A percentile compares a stretch with the other conserved stretches of the same genome.
Evolutionary conservation across 2,888 invertebrate genomes (phyloP).

Genomic region (Dorcus parallelipipedus): DNA sequence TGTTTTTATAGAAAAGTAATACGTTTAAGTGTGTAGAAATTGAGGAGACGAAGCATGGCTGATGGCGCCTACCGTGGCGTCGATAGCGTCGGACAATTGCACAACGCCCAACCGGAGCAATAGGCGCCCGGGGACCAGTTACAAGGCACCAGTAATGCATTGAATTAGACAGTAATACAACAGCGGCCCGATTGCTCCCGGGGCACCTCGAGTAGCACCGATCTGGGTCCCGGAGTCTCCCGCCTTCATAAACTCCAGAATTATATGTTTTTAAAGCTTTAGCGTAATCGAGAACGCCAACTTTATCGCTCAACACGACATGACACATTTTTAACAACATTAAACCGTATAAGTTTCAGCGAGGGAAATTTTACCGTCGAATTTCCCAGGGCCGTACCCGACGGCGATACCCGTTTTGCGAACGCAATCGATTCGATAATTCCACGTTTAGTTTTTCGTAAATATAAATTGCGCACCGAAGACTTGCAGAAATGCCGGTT

Average conservation of each 20-base stretch:
- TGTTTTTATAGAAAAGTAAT: not conserved
- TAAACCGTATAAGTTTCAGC: too few species aligned
- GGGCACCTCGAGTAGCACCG: conserved; percentile 32
- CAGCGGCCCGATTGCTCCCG: conserved; percentile 44
- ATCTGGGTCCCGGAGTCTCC: conserved; percentile 31
- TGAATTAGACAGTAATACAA: conserved; percentile 60
- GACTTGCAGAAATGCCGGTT: not conserved
- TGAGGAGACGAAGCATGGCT: conserved; percentile 3
- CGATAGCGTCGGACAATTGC: conserved; percentile 44
- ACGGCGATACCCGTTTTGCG: too few species aligned
- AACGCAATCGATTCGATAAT: too few species aligned
- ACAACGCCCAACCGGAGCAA: conserved; percentile 47
- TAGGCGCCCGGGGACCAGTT: conserved; percentile 49
- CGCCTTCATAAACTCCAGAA: conserved; percentile 32
- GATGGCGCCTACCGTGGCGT: conserved; percentile 40
- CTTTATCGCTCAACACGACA: conserved; percentile 14
- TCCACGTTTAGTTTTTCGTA: too few species aligned
- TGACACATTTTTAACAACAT: not conserved
- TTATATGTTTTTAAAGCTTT: conserved; percentile 33
- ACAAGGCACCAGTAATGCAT: conserved; percentile 55
- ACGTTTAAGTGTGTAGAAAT: conserved; percentile 9
- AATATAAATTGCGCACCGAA: too few species aligned
- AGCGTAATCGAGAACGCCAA: conserved; percentile 15
- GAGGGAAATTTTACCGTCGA: too few species aligned
- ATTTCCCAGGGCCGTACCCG: too few species aligned